phyloP scores from a whole-genome alignment of 2,888 invertebrate species.

The Poecilobothrus nobilitatus region DNA sequence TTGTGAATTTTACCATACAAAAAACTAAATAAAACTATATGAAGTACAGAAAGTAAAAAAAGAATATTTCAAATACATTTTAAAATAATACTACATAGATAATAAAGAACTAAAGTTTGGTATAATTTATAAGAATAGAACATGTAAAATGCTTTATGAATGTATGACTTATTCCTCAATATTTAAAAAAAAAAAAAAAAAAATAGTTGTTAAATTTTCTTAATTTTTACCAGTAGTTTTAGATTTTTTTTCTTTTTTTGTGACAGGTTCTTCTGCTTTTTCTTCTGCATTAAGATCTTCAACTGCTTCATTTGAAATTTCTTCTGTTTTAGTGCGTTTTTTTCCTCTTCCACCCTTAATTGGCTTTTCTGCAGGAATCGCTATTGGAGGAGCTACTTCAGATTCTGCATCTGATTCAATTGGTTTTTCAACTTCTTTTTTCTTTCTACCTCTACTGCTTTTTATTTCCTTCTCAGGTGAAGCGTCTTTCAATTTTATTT shows the following conservation, averaged over 20 bases:
- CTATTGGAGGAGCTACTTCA: background rate
- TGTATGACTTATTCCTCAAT: background rate
- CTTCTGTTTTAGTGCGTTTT: background rate
- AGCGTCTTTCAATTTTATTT: too few relatives aligned
- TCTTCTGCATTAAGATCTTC: constrained; percentile 24
- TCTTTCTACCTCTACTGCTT: background rate
- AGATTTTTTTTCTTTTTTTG: constrained; percentile 27
- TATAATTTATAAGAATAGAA: background rate
- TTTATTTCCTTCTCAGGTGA: background rate
- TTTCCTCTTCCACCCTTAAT: background rate
- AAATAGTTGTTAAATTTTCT: background rate
- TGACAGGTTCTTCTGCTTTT: constrained; percentile 19
- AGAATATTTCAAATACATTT: background rate
- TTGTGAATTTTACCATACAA: background rate
- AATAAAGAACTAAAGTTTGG: background rate
- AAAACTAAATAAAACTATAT: background rate
- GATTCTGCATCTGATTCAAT: too few relatives aligned
- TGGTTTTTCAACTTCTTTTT: background rate
- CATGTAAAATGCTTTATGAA: background rate
- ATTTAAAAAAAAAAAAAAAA: background rate
- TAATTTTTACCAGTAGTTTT: constrained; percentile 31
- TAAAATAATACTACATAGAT: background rate
- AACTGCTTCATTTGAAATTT: background rate
- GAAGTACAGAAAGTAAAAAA: background rate
- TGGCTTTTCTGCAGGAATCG: background rate